Conservation (phyloP, 2,113 vertebrate species). For the Amazona vittata region DNA sequence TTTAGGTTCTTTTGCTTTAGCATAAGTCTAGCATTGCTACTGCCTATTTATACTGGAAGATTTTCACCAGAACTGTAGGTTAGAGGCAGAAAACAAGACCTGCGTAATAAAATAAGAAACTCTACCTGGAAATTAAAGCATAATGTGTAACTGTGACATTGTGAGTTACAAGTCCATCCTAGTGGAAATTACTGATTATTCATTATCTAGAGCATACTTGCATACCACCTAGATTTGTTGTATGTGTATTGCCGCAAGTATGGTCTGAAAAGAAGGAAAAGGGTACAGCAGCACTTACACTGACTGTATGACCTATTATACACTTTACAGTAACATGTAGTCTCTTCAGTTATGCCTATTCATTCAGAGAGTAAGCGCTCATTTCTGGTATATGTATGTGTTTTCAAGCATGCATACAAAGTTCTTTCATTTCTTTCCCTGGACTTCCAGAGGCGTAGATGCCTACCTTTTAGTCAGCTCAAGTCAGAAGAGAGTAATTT, state of each 20-base stretch:
- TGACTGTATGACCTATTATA: rapidly evolving
- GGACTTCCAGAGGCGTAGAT: background rate
- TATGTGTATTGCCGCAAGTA: background rate
- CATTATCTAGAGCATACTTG: background rate
- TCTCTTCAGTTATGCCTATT: rapidly evolving
- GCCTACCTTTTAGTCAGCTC: background rate
- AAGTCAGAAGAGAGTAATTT: background rate
- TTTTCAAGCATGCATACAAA: background rate
- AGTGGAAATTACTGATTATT: background rate
- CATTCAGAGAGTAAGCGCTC: background rate
- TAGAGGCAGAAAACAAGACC: background rate
- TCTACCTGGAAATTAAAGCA: background rate
- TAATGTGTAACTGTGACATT: no score
- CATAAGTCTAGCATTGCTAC: background rate
- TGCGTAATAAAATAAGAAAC: background rate
- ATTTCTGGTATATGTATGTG: rapidly evolving
- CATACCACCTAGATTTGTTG: background rate
- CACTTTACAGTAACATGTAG: rapidly evolving
- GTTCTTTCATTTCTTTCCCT: background rate
- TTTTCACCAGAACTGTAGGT: background rate
- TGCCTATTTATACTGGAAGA: background rate
- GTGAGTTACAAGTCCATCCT: background rate
- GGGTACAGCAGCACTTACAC: background rate
- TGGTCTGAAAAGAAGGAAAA: background rate
- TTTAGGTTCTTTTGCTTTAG: background rate